Conservation (phyloP, 2,797 vertebrate species). For the Hippoglossus hippoglossus region DNA sequence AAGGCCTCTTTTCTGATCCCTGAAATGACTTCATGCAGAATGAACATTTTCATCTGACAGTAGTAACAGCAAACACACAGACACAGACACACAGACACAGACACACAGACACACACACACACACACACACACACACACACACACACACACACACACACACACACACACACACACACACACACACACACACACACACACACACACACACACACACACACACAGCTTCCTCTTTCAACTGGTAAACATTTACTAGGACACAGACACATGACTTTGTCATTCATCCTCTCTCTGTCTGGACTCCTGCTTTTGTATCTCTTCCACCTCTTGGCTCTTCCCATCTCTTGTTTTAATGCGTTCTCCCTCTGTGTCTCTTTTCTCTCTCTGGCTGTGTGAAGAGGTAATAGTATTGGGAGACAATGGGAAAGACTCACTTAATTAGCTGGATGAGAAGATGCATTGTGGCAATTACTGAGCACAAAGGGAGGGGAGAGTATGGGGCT, state of each 20-base stretch:
- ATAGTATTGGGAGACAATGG: constrained; percentile 82
- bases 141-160: constrained; percentile 10
- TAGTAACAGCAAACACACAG: constrained; percentile 27
- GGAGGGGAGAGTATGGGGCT: constrained; percentile 75
- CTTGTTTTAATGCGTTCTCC: constrained; percentile 32
- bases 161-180: constrained; percentile 20
- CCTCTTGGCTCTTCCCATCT: constrained; percentile 45
- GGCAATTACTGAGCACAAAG: constrained; percentile 85
- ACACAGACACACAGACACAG: constrained; percentile 13
- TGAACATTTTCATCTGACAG: constrained; percentile 33
- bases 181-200: constrained; percentile 11
- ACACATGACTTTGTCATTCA: constrained; percentile 60
- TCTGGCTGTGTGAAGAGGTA: constrained; percentile 65
- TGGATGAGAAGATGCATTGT: constrained; percentile 86
- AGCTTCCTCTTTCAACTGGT: constrained; percentile 62
- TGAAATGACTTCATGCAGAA: constrained; percentile 6
- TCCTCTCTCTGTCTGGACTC: constrained; percentile 54
- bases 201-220: constrained; percentile 20
- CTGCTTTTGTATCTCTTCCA: constrained; percentile 46
- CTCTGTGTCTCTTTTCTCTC: constrained; percentile 31
- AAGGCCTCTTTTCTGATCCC: neutral
- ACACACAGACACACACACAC: constrained; percentile 20
- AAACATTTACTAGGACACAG: constrained; percentile 71
- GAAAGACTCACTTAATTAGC: constrained; percentile 87
- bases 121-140: constrained; percentile 14